Conservation (phyloP, 30 jellyfish, hydroid and myxozoan genomes). For the Hydra vulgaris region DNA sequence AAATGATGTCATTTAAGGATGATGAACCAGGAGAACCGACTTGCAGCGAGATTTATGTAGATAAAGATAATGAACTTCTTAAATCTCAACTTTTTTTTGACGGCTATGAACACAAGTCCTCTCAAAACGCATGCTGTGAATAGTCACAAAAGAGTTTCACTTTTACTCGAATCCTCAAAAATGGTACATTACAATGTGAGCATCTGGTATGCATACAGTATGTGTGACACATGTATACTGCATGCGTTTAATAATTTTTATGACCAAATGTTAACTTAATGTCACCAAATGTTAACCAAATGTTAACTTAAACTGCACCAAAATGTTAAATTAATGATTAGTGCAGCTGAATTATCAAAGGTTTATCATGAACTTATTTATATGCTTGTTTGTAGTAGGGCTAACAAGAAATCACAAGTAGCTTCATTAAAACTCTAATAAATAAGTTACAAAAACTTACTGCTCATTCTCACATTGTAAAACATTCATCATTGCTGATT, state of each 20-base stretch:
- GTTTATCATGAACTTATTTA: neutral
- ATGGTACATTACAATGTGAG: neutral
- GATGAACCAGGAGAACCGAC: neutral
- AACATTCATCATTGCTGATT: neutral
- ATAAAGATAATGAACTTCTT: neutral
- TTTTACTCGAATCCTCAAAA: neutral
- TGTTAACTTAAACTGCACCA: neutral
- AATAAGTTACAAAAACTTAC: neutral
- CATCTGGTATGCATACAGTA: neutral
- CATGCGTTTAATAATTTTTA: too few relatives aligned
- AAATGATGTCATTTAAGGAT: neutral
- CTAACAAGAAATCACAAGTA: neutral
- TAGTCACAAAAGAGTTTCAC: neutral
- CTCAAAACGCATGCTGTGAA: too few relatives aligned
- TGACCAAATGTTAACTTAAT: too few relatives aligned
- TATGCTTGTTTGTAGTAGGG: too few relatives aligned
- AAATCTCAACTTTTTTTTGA: neutral
- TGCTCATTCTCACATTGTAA: neutral
- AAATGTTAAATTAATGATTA: neutral
- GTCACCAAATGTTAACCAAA: too few relatives aligned
- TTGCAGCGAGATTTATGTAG: neutral
- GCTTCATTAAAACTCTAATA: neutral
- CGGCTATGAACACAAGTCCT: neutral
- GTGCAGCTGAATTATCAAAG: neutral
- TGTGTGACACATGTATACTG: too few relatives aligned